Percentiles rank a stretch among this genome's conserved stretches.
Conservation (phyloP, 2,113 vertebrate species). For the Callipepla squamata region DNA sequence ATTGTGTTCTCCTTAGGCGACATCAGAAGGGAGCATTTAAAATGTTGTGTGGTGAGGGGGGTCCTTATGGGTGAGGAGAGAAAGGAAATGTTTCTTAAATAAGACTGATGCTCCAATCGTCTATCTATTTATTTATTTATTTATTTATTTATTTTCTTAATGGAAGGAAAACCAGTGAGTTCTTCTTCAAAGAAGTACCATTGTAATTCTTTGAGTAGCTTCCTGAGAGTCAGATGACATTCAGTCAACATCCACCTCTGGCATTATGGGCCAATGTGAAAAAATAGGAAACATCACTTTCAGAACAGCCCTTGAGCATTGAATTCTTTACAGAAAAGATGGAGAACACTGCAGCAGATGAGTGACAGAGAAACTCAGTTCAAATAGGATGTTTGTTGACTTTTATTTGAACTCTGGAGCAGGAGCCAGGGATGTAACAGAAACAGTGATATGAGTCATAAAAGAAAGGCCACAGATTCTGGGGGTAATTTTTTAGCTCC, state of each 20-base stretch:
- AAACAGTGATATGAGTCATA: not conserved
- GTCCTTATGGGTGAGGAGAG: not conserved
- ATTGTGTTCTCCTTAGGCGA: fast-evolving
- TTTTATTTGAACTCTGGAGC: slow-evolving; percentile 25
- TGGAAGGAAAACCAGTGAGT: not conserved
- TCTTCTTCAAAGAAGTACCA: not conserved
- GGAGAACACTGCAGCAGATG: not conserved
- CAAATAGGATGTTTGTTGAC: not conserved
- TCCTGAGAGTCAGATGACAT: not conserved
- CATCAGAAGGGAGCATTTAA: not conserved
- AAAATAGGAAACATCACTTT: too few species aligned
- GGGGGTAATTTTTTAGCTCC: not conserved
- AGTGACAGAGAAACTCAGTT: not conserved
- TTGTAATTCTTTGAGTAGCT: fast-evolving
- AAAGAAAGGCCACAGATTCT: not conserved
- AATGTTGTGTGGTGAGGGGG: too few species aligned
- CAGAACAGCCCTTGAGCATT: not conserved
- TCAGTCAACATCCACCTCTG: too few species aligned
- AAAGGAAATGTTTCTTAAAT: not conserved
- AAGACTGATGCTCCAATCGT: not conserved
- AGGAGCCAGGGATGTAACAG: slow-evolving; percentile 4
- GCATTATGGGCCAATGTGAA: too few species aligned
- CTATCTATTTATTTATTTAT: not conserved
- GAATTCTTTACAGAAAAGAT: not conserved
- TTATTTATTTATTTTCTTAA: not conserved